Conservation (phyloP, 2,113 vertebrate genomes). For the Engraulis encrasicolus region DNA sequence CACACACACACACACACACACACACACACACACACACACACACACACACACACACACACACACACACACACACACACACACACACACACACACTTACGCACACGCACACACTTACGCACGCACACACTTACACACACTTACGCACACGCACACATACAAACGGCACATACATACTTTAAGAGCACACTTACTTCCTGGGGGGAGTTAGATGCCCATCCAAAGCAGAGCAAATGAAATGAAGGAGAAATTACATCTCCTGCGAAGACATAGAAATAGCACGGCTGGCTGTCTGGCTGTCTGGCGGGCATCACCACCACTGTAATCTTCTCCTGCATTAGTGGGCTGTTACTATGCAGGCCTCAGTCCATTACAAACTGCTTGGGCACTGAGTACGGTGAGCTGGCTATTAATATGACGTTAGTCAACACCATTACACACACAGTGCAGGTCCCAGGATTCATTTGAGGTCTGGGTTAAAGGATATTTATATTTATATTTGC, state of each 20-base stretch:
- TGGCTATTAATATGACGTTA: too few relatives aligned
- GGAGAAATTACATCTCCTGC: background rate
- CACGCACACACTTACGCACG: background rate
- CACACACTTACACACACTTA: background rate
- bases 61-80: background rate
- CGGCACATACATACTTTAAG: background rate
- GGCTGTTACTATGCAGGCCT: too few relatives aligned
- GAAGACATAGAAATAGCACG: background rate
- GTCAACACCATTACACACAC: too few relatives aligned
- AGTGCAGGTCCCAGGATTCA: too few relatives aligned
- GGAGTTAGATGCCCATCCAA: background rate
- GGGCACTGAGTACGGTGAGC: too few relatives aligned
- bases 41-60: background rate
- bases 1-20: conserved; percentile 5
- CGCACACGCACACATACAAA: background rate
- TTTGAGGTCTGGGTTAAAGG: too few relatives aligned
- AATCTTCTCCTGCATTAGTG: too few relatives aligned
- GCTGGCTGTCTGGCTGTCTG: too few relatives aligned
- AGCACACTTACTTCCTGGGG: background rate
- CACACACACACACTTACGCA: background rate
- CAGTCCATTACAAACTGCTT: too few relatives aligned
- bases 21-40: conserved; percentile 7
- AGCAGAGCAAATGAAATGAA: background rate
- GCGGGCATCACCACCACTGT: background rate
- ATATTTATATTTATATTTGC: too few relatives aligned